Conservation (phyloP, 1,140 invertebrate species). For the Dreissena polymorpha region DNA sequence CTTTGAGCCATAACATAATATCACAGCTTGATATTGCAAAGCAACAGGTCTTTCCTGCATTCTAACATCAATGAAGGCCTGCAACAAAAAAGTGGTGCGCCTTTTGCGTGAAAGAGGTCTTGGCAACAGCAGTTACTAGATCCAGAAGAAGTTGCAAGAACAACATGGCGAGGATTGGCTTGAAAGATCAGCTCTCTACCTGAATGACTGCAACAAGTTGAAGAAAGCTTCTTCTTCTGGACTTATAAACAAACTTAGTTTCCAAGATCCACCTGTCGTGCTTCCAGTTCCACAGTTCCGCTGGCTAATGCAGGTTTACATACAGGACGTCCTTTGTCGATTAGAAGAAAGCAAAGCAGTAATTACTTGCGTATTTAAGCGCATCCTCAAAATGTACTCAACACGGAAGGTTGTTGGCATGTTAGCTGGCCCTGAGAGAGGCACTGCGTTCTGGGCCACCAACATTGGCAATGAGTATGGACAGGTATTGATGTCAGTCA, state of each 20-base stretch:
- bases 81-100: no score
- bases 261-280: conserved; percentile 25
- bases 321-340: conserved; percentile 53
- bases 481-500: conserved; percentile 58
- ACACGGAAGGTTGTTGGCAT: conserved; percentile 46
- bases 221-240: neutral
- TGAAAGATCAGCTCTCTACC: conserved; percentile 10
- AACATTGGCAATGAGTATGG: conserved; percentile 52
- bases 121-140: neutral
- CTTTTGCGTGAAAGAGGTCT: conserved; percentile 5
- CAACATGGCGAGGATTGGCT: conserved; percentile 26
- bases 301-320: conserved; percentile 61
- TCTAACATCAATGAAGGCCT: conserved; percentile 7
- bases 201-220: conserved; percentile 8
- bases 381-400: conserved; percentile 65
- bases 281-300: conserved; percentile 24
- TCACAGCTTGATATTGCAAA: conserved; percentile 12
- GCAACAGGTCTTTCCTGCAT: neutral
- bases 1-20: conserved; percentile 15
- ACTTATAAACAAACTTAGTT: neutral
- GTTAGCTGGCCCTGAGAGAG: conserved; percentile 18
- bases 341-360: conserved; percentile 57
- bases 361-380: conserved; percentile 64
- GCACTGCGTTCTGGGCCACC: conserved; percentile 58
- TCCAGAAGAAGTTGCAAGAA: conserved; percentile 16